phyloP scores from a whole-genome alignment of 2,113 vertebrate species.

The Daphoenositta chrysoptera region DNA sequence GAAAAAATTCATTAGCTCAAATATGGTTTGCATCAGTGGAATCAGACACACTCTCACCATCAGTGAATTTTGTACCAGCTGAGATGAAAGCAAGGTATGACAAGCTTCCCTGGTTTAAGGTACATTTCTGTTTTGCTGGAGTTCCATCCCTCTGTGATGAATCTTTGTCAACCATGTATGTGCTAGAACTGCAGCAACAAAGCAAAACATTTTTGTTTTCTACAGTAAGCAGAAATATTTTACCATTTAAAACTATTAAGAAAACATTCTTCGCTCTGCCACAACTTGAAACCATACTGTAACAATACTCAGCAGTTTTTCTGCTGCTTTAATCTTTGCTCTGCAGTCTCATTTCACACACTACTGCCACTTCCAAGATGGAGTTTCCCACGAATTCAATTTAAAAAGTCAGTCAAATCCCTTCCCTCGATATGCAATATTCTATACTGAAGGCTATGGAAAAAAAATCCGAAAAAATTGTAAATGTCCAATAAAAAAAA shows the following conservation, averaged over 20 bases:
- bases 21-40: background rate
- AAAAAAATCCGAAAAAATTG: background rate
- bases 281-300: background rate
- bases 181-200: background rate
- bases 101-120: background rate
- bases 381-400: background rate
- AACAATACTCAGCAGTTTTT: background rate
- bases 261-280: background rate
- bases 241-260: background rate
- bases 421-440: background rate
- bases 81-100: background rate
- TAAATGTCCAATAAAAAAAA: background rate
- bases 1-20: background rate
- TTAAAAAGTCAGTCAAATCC: background rate
- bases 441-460: background rate
- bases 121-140: background rate
- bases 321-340: background rate
- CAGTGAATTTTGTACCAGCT: background rate
- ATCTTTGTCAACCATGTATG: fast-evolving
- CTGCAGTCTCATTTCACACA: background rate
- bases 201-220: background rate
- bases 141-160: background rate
- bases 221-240: background rate
- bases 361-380: background rate
- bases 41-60: background rate